A percentile compares a stretch with the other conserved stretches of the same genome.
Conservation (phyloP, 1,140 invertebrate species). For the Chlorops oryzae region DNA sequence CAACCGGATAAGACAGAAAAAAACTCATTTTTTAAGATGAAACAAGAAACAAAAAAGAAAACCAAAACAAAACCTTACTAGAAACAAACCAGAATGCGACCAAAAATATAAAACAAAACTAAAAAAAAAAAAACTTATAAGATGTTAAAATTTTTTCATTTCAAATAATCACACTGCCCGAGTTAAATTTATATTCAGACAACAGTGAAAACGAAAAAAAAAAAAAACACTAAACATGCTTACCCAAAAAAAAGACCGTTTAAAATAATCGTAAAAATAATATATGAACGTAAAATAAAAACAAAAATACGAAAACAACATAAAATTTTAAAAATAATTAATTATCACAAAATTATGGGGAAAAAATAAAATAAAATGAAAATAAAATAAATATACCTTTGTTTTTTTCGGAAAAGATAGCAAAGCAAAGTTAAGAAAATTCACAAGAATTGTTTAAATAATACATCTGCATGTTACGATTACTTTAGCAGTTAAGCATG, state of each 20-base stretch:
- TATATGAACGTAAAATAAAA: not conserved
- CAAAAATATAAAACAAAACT: constrained; percentile 11
- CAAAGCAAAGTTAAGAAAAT: constrained; percentile 9
- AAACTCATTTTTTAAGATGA: constrained; percentile 2
- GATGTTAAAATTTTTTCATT: too few species aligned
- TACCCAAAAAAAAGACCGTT: not conserved
- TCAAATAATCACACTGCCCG: constrained; percentile 37
- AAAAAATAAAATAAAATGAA: constrained; percentile 10
- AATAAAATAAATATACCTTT: constrained; percentile 19
- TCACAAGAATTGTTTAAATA: too few species aligned
- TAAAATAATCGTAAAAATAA: constrained; percentile 13
- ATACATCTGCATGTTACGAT: too few species aligned
- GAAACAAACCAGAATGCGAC: constrained; percentile 14
- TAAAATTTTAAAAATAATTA: constrained; percentile 13
- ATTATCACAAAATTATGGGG: constrained; percentile 4
- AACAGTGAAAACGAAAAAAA: constrained; percentile 16
- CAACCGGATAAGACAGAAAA: too few species aligned
- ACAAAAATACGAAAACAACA: constrained; percentile 8
- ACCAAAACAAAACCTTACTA: constrained; percentile 12
- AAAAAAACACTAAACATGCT: constrained; percentile 10
- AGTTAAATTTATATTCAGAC: constrained; percentile 40
- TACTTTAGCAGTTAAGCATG: too few species aligned
- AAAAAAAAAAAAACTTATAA: constrained; percentile 13
- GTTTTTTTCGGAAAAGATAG: constrained; percentile 37
- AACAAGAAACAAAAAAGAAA: constrained; percentile 13